These are phyloP conservation scores for Drosophila buzzatii DNA, from an alignment of 2,888 invertebrate genomes.

Conservation along the genomic window DNA sequence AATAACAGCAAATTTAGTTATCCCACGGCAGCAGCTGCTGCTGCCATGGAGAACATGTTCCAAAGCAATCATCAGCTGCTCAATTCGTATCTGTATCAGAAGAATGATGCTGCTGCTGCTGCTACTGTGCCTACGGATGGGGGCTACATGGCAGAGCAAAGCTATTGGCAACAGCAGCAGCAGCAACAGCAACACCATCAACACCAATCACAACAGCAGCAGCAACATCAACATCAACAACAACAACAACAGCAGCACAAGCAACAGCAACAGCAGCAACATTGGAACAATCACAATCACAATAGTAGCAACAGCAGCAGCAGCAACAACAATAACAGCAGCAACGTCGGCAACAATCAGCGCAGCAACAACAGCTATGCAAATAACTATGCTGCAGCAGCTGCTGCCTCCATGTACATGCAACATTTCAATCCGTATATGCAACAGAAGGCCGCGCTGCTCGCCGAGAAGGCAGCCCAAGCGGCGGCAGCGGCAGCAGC, in stretches of 20 bases:
- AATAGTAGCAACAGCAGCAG: conserved; percentile 22
- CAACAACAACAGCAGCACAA: conserved; percentile 59
- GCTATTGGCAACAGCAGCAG: conserved; percentile 72
- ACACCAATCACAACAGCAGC: conserved; percentile 43
- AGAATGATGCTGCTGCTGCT: conserved; percentile 47
- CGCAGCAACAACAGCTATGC: conserved; percentile 60
- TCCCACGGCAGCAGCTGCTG: conserved; percentile 47
- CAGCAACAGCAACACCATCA: conserved; percentile 63
- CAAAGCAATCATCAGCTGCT: conserved; percentile 71
- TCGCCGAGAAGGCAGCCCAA: conserved; percentile 73
- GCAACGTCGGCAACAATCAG: conserved; percentile 48
- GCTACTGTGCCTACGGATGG: conserved; percentile 39
- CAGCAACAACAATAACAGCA: conserved; percentile 25
- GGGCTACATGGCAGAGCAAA: conserved; percentile 68
- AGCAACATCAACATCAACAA: conserved; percentile 59
- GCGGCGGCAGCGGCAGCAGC: conserved; percentile 66
- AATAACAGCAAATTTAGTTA: conserved; percentile 63
- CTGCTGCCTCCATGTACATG: conserved; percentile 77
- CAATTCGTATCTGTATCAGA: conserved; percentile 71
- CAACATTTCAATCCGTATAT: conserved; percentile 77
- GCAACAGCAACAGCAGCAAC: conserved; percentile 47
- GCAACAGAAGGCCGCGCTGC: conserved; percentile 74
- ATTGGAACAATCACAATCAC: conserved; percentile 55
- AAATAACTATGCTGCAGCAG: conserved; percentile 72
- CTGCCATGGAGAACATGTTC: conserved; percentile 71